Evolutionary conservation across 2,888 invertebrate genomes (phyloP).

Genomic region (Danaus chrysippus): DNA sequence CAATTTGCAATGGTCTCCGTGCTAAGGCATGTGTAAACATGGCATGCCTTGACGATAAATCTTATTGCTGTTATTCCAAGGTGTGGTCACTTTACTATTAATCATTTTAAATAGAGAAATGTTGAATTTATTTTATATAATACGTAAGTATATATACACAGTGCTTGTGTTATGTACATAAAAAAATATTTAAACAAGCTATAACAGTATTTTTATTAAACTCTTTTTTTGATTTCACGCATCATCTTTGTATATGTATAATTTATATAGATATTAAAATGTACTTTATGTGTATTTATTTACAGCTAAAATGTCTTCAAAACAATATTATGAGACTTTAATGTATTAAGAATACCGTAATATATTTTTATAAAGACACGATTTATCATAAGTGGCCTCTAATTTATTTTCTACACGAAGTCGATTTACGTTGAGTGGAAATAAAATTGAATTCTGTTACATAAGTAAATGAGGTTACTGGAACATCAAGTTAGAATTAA

Average conservation of each 20-base stretch:
- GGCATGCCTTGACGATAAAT: conserved; percentile 3
- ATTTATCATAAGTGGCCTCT: conserved; percentile 2
- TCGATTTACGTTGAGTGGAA: not conserved
- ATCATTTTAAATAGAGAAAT: not conserved
- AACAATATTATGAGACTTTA: not conserved
- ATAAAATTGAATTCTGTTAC: not conserved
- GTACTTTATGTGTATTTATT: too few relatives aligned
- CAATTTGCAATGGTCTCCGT: conserved; percentile 6
- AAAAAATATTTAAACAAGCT: too few relatives aligned
- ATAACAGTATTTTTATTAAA: too few relatives aligned
- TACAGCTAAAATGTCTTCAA: too few relatives aligned
- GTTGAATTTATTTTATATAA: not conserved
- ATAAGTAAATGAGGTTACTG: not conserved
- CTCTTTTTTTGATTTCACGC: too few relatives aligned
- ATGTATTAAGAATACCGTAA: not conserved
- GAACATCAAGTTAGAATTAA: conserved; percentile 3
- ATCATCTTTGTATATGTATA: too few relatives aligned
- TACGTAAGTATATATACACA: not conserved
- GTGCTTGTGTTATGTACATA: too few relatives aligned
- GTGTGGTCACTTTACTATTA: conserved; percentile 4
- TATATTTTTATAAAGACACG: not conserved
- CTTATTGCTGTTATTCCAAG: conserved; percentile 7
- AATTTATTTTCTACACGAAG: not conserved
- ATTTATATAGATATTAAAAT: too few relatives aligned
- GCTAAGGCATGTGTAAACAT: conserved; percentile 7